Percentiles rank a stretch among this genome's conserved stretches.
Evolutionary conservation across 2,113 vertebrate genomes (phyloP).

Genomic region (Stictonetta naevosa): DNA sequence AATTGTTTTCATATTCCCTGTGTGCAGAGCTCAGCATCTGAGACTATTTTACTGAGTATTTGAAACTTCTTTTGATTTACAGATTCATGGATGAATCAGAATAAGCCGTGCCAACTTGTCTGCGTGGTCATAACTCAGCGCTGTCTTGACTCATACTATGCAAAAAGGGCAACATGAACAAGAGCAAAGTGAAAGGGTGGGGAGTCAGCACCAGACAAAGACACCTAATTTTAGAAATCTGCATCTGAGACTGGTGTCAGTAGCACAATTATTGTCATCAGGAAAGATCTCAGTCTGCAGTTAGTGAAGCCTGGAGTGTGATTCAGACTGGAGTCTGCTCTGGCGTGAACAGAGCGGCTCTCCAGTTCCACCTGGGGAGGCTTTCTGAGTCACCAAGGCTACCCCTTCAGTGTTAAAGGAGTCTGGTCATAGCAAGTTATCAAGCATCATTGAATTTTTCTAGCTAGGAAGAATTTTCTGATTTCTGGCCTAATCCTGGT

Average conservation of each 20-base stretch:
- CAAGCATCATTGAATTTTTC: not conserved
- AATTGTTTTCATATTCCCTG: not conserved
- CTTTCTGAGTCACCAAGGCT: not conserved
- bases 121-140: not conserved
- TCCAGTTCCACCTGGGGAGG: not conserved
- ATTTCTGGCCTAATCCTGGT: not conserved
- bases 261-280: not conserved
- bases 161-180: not conserved
- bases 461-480: not conserved
- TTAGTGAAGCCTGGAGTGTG: not conserved
- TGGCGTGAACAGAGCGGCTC: not conserved
- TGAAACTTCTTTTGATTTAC: conserved; percentile 23
- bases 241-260: not conserved
- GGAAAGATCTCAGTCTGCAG: not conserved
- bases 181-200: not conserved
- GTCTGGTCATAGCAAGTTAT: not conserved
- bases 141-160: not conserved
- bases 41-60: not conserved
- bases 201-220: not conserved
- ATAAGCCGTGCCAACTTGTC: not conserved
- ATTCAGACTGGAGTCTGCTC: not conserved
- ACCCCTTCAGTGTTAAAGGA: not conserved
- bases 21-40: not conserved
- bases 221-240: not conserved
- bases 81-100: conserved; percentile 31